Evolutionary conservation across 1,140 invertebrate species (phyloP).

Genomic region (Chionoecetes opilio): DNA sequence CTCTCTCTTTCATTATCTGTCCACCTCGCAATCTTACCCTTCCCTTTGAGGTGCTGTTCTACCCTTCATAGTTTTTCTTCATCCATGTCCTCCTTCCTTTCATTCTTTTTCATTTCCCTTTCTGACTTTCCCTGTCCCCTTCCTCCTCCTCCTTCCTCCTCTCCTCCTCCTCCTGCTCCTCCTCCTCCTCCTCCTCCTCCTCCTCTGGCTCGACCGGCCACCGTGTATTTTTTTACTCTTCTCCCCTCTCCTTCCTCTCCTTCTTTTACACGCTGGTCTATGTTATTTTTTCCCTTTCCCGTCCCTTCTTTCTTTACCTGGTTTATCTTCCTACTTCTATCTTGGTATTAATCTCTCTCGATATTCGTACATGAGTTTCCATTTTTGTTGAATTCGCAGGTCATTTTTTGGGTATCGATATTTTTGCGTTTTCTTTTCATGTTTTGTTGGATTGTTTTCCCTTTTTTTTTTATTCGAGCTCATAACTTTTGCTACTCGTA

Average conservation of each 20-base stretch:
- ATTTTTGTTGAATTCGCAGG: too few species aligned
- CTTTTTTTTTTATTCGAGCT: too few species aligned
- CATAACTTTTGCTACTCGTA: neutral
- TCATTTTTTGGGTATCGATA: too few species aligned
- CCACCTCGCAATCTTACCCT: neutral
- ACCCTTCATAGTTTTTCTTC: neutral
- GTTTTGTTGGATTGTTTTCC: too few species aligned
- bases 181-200: neutral
- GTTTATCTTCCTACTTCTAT: neutral
- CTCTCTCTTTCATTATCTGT: neutral
- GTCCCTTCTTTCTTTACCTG: neutral
- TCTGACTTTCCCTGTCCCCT: neutral
- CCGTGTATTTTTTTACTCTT: neutral
- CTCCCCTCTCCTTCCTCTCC: constrained; percentile 4
- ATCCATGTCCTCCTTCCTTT: neutral
- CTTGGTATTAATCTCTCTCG: neutral
- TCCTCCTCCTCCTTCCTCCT: neutral
- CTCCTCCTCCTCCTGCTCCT: neutral
- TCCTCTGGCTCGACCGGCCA: neutral
- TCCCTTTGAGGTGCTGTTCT: neutral
- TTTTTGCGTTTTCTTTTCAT: too few species aligned
- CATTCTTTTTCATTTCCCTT: neutral
- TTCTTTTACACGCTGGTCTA: neutral
- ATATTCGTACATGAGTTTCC: too few species aligned
- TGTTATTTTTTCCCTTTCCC: neutral